Evolutionary conservation across 2,888 invertebrate genomes (phyloP).

Genomic region (Cyaniris semiargus): DNA sequence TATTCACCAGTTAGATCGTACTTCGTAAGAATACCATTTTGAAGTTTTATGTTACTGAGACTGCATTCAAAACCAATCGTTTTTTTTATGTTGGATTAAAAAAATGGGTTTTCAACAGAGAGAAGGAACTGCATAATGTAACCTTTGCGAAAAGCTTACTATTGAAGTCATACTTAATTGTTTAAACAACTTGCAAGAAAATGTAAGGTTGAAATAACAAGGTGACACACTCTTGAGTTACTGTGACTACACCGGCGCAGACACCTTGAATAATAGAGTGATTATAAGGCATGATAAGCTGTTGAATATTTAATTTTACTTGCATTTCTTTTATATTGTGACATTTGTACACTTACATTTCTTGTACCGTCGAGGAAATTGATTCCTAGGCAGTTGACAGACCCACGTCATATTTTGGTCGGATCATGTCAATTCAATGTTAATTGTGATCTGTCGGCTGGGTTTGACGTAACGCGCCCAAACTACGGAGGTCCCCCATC

Average conservation of each 20-base stretch:
- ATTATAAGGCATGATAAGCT: neutral
- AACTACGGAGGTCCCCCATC: too few relatives aligned
- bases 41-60: neutral
- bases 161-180: neutral
- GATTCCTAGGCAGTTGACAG: too few relatives aligned
- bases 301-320: conserved; percentile 1
- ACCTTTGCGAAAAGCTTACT: neutral
- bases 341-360: too few relatives aligned
- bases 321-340: too few relatives aligned
- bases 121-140: neutral
- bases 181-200: neutral
- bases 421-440: too few relatives aligned
- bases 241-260: neutral
- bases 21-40: neutral
- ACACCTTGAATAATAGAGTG: conserved; percentile 1
- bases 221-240: neutral
- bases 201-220: conserved; percentile 1
- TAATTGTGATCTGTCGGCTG: too few relatives aligned
- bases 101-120: neutral
- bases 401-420: too few relatives aligned
- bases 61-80: neutral
- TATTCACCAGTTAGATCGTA: neutral
- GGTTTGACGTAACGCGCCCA: too few relatives aligned
- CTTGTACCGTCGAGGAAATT: too few relatives aligned
- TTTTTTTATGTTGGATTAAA: neutral